Percentiles rank a stretch among this genome's conserved stretches.
Conservation (phyloP, 2,113 vertebrate genomes). For the Eira barbara region DNA sequence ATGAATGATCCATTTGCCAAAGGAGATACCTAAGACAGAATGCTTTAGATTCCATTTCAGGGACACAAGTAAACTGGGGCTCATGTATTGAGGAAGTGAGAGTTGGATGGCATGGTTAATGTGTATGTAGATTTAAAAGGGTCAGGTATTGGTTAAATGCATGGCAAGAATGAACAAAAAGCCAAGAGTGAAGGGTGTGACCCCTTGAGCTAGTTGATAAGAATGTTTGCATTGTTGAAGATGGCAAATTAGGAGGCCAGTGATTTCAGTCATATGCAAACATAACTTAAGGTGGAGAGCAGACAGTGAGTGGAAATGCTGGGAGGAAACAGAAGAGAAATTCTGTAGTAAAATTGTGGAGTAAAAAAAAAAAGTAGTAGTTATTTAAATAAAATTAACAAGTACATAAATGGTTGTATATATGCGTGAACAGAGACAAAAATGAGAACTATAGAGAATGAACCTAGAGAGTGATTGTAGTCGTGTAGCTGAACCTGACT, state of each 20-base stretch:
- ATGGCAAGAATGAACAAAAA: neutral
- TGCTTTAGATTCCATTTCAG: neutral
- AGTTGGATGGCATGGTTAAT: neutral
- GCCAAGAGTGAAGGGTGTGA: neutral
- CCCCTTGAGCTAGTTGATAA: neutral
- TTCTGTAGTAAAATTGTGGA: neutral
- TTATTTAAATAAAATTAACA: neutral
- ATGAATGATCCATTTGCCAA: neutral
- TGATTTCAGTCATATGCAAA: neutral
- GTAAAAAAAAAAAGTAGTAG: neutral
- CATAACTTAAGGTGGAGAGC: neutral
- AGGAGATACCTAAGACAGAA: neutral
- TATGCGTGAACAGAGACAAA: neutral
- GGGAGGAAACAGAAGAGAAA: neutral
- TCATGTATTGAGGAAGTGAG: neutral
- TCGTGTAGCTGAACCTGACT: no score
- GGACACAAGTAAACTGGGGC: neutral
- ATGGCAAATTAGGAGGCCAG: neutral
- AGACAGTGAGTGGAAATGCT: neutral
- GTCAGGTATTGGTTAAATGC: neutral
- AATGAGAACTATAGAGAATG: neutral
- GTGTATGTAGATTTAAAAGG: neutral
- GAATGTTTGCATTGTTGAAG: neutral
- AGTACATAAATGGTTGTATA: neutral
- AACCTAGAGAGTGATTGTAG: neutral